These are phyloP conservation scores for Pogonognathellus flavescens DNA, from an alignment of 1,140 invertebrate species.

Conservation along the genomic window DNA sequence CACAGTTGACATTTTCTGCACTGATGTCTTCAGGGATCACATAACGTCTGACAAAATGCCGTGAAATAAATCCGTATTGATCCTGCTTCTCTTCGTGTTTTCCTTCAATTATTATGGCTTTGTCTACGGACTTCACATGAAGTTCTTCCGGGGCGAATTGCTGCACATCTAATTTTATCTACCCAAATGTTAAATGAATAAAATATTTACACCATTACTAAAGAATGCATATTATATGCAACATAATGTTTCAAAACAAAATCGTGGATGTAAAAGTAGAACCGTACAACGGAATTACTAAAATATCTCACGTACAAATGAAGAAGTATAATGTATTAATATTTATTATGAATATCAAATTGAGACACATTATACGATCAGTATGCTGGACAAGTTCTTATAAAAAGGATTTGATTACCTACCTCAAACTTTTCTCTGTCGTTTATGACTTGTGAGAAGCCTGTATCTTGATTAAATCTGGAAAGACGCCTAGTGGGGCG, in stretches of 20 bases:
- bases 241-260: no score
- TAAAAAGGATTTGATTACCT: neutral
- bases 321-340: no score
- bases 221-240: no score
- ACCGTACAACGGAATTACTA: no score
- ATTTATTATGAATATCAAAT: neutral
- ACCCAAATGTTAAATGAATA: conserved; percentile 2
- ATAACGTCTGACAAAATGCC: conserved; percentile 82
- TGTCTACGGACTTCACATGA: conserved; percentile 88
- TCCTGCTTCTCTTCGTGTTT: conserved; percentile 88
- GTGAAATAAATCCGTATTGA: conserved; percentile 81
- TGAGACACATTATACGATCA: neutral
- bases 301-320: no score
- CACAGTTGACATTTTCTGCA: conserved; percentile 76
- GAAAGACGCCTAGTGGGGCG: neutral
- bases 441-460: conserved; percentile 14
- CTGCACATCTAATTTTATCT: conserved; percentile 85
- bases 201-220: no score
- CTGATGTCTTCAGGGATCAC: conserved; percentile 72
- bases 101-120: conserved; percentile 82
- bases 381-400: neutral
- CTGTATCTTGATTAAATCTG: conserved; percentile 26
- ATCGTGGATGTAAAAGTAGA: no score
- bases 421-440: conserved; percentile 51
- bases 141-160: conserved; percentile 91